A percentile compares a stretch with the other conserved stretches of the same genome.
Evolutionary conservation across 1,140 invertebrate genomes (phyloP).

Genomic region (Dinoponera quadriceps): DNA sequence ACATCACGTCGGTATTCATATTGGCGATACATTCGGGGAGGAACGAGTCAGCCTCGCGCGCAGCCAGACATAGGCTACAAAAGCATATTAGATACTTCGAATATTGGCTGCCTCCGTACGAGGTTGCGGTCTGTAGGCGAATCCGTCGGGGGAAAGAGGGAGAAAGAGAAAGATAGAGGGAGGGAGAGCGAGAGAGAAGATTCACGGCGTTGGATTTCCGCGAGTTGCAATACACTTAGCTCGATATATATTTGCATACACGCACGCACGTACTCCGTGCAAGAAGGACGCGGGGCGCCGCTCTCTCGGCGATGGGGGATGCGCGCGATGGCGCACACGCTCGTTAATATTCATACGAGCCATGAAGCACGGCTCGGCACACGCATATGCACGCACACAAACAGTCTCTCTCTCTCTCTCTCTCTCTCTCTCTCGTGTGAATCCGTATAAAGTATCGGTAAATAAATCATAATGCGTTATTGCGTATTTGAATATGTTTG

Average conservation of each 20-base stretch:
- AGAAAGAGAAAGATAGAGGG: conserved; percentile 44
- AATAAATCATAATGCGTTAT: conserved; percentile 81
- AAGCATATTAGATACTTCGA: conserved; percentile 80
- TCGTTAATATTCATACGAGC: conserved; percentile 82
- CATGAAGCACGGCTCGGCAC: conserved; percentile 74
- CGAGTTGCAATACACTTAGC: conserved; percentile 74
- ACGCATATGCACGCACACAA: neutral
- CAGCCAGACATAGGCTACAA: conserved; percentile 61
- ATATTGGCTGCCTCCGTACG: conserved; percentile 76
- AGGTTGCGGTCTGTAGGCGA: conserved; percentile 51
- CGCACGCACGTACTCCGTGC: conserved; percentile 66
- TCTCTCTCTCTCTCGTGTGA: conserved; percentile 18
- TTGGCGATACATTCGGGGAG: conserved; percentile 71
- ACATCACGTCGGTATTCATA: conserved; percentile 56
- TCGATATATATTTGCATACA: conserved; percentile 70
- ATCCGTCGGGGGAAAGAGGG: conserved; percentile 48
- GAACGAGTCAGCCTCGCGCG: conserved; percentile 38
- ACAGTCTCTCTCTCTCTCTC: too few species aligned
- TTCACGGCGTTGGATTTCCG: conserved; percentile 64
- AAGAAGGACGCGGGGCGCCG: conserved; percentile 66
- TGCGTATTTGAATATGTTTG: conserved; percentile 81
- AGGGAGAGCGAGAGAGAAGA: conserved; percentile 25
- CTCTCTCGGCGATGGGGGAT: conserved; percentile 48
- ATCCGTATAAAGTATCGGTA: conserved; percentile 78
- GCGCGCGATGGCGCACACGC: conserved; percentile 69